A percentile compares a stretch with the other conserved stretches of the same genome.
Conservation (phyloP, 2,888 invertebrate genomes). For the Standfussiana lucernea region DNA sequence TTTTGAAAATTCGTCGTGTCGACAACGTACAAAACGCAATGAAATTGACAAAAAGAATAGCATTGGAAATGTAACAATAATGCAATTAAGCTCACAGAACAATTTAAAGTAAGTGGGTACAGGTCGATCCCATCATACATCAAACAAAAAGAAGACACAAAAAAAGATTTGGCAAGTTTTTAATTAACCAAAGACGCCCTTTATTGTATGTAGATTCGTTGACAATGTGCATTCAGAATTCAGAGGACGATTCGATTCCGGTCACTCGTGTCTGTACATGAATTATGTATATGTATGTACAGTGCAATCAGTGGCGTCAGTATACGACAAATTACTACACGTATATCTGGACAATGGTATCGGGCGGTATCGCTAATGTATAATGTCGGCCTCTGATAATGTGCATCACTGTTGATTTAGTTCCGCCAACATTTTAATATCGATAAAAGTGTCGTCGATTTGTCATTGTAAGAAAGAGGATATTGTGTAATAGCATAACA, state of each 20-base stretch:
- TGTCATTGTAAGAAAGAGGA: not conserved
- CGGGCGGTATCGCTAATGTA: conserved; percentile 58
- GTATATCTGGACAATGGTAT: conserved; percentile 69
- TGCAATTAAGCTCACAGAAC: not conserved
- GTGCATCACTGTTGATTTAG: conserved; percentile 55
- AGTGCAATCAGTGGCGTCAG: conserved; percentile 64
- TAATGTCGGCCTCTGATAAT: conserved; percentile 57
- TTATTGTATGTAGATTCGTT: conserved; percentile 65
- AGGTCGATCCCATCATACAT: not conserved
- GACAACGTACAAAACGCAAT: not conserved
- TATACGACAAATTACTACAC: conserved; percentile 68
- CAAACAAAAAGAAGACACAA: conserved; percentile 26
- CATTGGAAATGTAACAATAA: not conserved
- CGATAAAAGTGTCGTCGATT: conserved; percentile 34
- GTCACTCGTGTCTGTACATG: conserved; percentile 64
- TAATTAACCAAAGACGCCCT: conserved; percentile 57
- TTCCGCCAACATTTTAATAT: conserved; percentile 24
- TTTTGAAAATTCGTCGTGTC: not conserved
- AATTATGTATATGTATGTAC: conserved; percentile 67
- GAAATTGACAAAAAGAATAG: not conserved
- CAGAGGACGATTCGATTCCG: conserved; percentile 55
- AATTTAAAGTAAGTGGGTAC: not conserved
- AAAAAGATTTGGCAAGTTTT: conserved; percentile 44
- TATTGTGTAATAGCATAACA: not conserved
- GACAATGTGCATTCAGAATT: conserved; percentile 60